Base-by-base conservation (phyloP, 2,888 invertebrate species). In the Altica lythri region DNA sequence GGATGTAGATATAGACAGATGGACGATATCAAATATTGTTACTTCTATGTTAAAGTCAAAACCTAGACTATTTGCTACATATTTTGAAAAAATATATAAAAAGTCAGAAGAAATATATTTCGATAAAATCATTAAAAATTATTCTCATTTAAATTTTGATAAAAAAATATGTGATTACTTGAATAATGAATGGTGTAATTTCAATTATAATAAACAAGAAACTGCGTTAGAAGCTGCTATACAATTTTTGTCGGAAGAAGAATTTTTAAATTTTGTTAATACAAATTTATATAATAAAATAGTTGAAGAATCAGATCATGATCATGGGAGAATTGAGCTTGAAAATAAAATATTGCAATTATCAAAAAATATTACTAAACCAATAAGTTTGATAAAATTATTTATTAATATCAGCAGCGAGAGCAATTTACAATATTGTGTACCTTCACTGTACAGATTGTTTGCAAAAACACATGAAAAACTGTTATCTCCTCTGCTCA, bases 381-480 rank as follows among this genome's bases (percentile, higher is more conserved):
- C n/a, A n/a, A n/a, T n/a, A n/a, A n/a, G n/a, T n/a, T n/a, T n/a
- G n/a, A n/a, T n/a, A n/a, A n/a, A n/a, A n/a, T n/a, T n/a, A n/a
- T n/a, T n/a, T n/a, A n/a, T n/a, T n/a, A n/a, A n/a, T n/a, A n/a
- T n/a, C n/a, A n/a, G n/a, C n/a, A n/a, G n/a, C n/a, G 60, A 6
- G 62, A 61, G 29, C 62, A n/a, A 60, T 30, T 48, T 64, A 13
- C 54, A 57, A 9, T 34, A 50, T 14, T 51, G 57, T 12, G 13
- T 59, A 18, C 42, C 29, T 4, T 51, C 61, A 5, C 48, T 65
- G 1, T 64, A 62, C 45, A 61, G 59, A 27, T 35, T 57, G 5
- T 44, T 61, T 35, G 59, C 58, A 13, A 49, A 51, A 43, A 45
- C 57, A 4, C 54, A 49, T 9, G 65, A 65, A 51, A 44, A 57